Evolutionary conservation across 2,113 vertebrate species (phyloP).

Genomic region (Myrmecobius fasciatus): DNA sequence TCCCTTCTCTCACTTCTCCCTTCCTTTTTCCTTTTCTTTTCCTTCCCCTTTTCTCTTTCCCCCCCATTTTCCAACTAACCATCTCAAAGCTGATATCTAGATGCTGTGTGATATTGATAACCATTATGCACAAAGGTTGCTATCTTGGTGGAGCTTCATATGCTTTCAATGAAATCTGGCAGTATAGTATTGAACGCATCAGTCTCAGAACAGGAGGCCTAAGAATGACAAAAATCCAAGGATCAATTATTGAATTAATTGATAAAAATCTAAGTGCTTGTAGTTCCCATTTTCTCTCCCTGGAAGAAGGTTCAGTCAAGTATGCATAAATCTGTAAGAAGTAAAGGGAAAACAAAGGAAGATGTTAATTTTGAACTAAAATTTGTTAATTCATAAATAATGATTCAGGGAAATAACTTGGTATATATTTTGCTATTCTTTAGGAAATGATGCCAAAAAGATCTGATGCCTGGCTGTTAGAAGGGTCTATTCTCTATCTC

Average conservation of each 20-base stretch:
- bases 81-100: conserved; percentile 53
- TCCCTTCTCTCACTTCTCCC: background rate
- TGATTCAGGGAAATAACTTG: background rate
- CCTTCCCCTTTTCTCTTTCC: too few species aligned
- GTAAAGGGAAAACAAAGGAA: background rate
- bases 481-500: background rate
- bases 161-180: conserved; percentile 51
- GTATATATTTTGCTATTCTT: background rate
- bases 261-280: conserved; percentile 92
- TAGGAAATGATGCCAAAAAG: background rate
- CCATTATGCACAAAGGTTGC: conserved; percentile 63
- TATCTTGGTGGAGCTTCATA: conserved; percentile 1
- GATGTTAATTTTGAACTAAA: accelerated
- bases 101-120: background rate
- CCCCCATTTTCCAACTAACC: conserved; percentile 46
- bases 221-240: conserved; percentile 95
- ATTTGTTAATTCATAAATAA: background rate
- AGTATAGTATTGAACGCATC: conserved; percentile 85
- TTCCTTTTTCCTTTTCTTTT: background rate
- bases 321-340: conserved; percentile 90
- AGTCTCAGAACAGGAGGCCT: conserved; percentile 89
- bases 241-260: conserved; percentile 93
- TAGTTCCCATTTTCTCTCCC: conserved; percentile 80
- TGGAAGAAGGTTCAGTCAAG: conserved; percentile 78
- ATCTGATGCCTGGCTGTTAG: background rate